Conservation (phyloP, 2,797 vertebrate species). For the Oryzias sinensis region DNA sequence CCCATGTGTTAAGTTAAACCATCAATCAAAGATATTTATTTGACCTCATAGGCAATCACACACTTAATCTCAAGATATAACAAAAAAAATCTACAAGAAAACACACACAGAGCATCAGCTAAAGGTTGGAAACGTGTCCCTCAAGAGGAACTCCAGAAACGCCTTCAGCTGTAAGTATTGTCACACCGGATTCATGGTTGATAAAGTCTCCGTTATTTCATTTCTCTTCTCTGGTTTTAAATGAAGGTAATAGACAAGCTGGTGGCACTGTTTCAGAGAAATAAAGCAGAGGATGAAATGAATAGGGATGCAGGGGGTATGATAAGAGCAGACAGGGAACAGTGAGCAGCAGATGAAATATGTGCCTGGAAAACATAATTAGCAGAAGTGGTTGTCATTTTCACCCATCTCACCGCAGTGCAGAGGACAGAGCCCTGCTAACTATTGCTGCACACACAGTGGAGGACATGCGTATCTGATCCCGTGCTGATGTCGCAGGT, state of each 20-base stretch:
- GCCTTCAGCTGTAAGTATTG: constrained; percentile 37
- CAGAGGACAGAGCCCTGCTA: constrained; percentile 30
- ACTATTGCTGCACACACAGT: constrained; percentile 13
- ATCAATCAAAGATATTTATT: constrained; percentile 13
- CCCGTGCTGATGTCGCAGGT: too few species aligned
- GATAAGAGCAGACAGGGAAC: constrained; percentile 51
- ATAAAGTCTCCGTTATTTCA: constrained; percentile 54
- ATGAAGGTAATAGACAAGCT: constrained; percentile 60
- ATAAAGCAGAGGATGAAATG: constrained; percentile 38
- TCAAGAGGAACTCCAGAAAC: constrained; percentile 43
- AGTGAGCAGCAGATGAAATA: constrained; percentile 58
- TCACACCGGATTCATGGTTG: constrained; percentile 46
- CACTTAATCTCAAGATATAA: constrained; percentile 8
- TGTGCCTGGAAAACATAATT: constrained; percentile 67
- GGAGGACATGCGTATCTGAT: constrained; percentile 15
- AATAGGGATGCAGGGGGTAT: constrained; percentile 25
- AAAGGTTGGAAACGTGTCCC: constrained; percentile 24
- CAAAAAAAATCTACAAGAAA: constrained; percentile 16
- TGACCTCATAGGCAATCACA: constrained; percentile 13
- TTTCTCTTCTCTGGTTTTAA: constrained; percentile 44
- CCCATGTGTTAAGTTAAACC: constrained; percentile 2
- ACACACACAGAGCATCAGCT: constrained; percentile 13
- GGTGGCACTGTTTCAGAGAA: constrained; percentile 40
- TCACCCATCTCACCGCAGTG: constrained; percentile 23
- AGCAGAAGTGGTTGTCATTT: constrained; percentile 51